A percentile compares a stretch with the other conserved stretches of the same genome.
Conservation (phyloP, 2,113 vertebrate species). For the Pterocles burchelli region DNA sequence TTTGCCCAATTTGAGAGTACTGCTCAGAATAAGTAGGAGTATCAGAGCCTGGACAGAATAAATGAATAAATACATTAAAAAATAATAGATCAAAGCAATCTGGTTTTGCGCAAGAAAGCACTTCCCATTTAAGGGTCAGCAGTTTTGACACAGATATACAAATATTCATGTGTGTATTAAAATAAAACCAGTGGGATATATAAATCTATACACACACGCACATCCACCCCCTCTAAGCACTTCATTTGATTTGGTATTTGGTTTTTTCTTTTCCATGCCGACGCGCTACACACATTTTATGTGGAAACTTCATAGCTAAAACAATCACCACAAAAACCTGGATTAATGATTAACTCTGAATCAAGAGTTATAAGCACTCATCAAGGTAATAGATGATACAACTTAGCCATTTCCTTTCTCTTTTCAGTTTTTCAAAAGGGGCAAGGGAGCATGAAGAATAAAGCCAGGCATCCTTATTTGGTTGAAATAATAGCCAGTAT, state of each 20-base stretch:
- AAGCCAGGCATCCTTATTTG: conserved; percentile 72
- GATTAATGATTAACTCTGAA: conserved; percentile 63
- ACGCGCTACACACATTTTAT: not conserved
- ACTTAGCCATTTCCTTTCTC: conserved; percentile 67
- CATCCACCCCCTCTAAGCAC: not conserved
- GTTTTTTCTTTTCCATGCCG: not conserved
- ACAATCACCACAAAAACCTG: conserved; percentile 40
- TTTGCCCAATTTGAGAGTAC: conserved; percentile 15
- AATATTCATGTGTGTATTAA: conserved; percentile 28
- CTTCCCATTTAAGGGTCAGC: conserved; percentile 49
- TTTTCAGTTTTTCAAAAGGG: conserved; percentile 73
- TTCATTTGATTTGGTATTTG: conserved; percentile 29
- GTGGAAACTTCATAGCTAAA: conserved; percentile 28
- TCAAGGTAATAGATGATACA: conserved; percentile 71
- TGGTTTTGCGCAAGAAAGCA: conserved; percentile 19
- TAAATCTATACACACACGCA: not conserved
- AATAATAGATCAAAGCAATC: conserved; percentile 50
- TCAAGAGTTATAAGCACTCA: conserved; percentile 65
- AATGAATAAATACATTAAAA: conserved; percentile 63
- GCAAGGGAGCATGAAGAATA: conserved; percentile 70
- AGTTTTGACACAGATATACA: conserved; percentile 11
- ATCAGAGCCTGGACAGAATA: conserved; percentile 50
- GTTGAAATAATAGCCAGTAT: conserved; percentile 72
- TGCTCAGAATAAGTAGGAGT: not conserved
- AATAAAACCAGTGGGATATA: conserved; percentile 17